Conservation (phyloP, 2,888 invertebrate species). For the Diadromus collaris region DNA sequence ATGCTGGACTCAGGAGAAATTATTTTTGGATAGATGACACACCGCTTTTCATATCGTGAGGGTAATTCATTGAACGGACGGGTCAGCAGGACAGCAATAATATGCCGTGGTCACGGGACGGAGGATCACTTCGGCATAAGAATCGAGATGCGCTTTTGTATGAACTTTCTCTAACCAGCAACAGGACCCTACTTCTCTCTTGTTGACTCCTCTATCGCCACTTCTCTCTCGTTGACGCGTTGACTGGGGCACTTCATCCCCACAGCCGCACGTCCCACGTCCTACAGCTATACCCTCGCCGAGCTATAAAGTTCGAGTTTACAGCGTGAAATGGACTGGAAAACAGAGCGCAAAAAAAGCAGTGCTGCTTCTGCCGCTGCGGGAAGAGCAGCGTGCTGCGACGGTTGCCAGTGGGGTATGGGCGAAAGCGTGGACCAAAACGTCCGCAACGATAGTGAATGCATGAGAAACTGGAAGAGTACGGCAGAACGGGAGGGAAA, state of each 20-base stretch:
- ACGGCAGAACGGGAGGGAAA: constrained; percentile 37
- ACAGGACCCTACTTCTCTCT: constrained; percentile 36
- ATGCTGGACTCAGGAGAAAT: not conserved
- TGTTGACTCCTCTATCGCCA: constrained; percentile 33
- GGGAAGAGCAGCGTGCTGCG: constrained; percentile 53
- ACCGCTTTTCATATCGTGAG: constrained; percentile 5
- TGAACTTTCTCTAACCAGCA: constrained; percentile 45
- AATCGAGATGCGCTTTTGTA: constrained; percentile 55
- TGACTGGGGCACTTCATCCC: constrained; percentile 62
- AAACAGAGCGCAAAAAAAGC: constrained; percentile 73
- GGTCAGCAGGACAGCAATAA: constrained; percentile 45
- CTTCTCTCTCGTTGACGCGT: constrained; percentile 42
- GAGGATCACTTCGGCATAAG: not conserved
- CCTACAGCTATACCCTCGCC: constrained; percentile 58
- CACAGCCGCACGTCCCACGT: constrained; percentile 60
- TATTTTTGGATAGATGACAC: constrained; percentile 10
- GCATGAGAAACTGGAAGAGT: constrained; percentile 43
- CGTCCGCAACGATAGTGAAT: constrained; percentile 51
- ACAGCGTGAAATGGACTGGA: constrained; percentile 79
- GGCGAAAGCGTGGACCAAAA: constrained; percentile 45
- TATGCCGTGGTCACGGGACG: constrained; percentile 32
- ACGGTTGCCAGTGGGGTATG: constrained; percentile 47
- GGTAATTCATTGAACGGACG: constrained; percentile 18
- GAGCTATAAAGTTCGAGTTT: constrained; percentile 78
- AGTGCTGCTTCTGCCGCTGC: constrained; percentile 36